Evolutionary conservation across 2,888 invertebrate species (phyloP).

Genomic region (Caenorhabditis imperialis): DNA sequence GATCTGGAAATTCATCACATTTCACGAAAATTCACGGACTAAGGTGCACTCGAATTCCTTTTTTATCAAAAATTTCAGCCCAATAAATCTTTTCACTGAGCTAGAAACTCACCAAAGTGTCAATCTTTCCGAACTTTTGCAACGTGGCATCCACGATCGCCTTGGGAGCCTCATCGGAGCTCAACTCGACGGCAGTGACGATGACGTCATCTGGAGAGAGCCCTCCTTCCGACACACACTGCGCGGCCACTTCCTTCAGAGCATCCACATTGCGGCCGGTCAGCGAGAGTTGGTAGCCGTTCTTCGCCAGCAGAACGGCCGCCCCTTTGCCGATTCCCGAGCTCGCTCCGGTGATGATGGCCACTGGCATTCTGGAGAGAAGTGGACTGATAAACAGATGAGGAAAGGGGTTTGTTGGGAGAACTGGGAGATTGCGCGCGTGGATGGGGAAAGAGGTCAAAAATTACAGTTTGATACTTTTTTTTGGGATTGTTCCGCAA

Average conservation of each 20-base stretch:
- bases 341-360: constrained; percentile 65
- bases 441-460: no score
- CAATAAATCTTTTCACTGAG: neutral
- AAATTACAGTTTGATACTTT: no score
- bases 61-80: neutral
- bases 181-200: constrained; percentile 79
- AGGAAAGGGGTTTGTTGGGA: no score
- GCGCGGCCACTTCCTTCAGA: constrained; percentile 60
- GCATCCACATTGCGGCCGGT: constrained; percentile 71
- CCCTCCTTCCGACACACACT: constrained; percentile 34
- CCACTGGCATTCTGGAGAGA: constrained; percentile 53
- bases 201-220: constrained; percentile 62
- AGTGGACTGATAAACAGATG: no score
- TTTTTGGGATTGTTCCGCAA: no score
- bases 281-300: constrained; percentile 69
- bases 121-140: constrained; percentile 69
- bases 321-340: constrained; percentile 74
- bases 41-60: no score
- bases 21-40: neutral
- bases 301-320: constrained; percentile 70
- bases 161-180: constrained; percentile 62
- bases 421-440: no score
- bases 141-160: constrained; percentile 67
- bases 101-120: constrained; percentile 67
- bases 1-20: constrained; percentile 52